Base-by-base conservation (phyloP, 2,113 vertebrate species). In the Anguilla japonica region DNA sequence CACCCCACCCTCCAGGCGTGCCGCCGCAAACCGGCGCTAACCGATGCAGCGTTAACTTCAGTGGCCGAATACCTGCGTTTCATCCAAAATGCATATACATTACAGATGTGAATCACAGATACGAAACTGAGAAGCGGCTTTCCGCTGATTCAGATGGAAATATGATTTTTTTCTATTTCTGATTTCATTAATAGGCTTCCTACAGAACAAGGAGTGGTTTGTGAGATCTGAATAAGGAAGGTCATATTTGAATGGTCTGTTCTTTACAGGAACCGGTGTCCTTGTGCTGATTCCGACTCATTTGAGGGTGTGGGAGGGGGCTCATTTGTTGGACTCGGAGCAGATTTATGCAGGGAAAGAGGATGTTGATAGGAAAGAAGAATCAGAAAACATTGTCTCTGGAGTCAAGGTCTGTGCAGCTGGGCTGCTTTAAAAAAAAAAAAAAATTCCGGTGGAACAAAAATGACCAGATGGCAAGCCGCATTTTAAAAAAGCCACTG, bases 391-490 rank as follows among this genome's bases (percentile, higher is more conserved):
- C n/a, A 56, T 63, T 15, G 56, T 34, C 29, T 87, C 82, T 83
- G 41, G 79, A 82, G 79, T 80, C 67, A 67, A 79, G 43, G 40
- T 82, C 40, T 79, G 50, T 22, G 18, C 85, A 83, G 18, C 79
- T 80, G 84, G 86, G 79, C 34, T n/a, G 26, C 18, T 81, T 41
- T 34, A 34, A 34, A 34, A 34, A 34, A 34, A 34, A 34, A 34
- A 34, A 34, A 34, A 34, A 20, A 56, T 85, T 85, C 16, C 81
- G 80, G 83, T n/a, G 80, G 79, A 83, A 34, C 41, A 41, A 56
- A 89, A 88, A 89, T 90, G 89, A 88, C 87, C 78, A 85, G 46
- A 85, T 56, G 75, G 78, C 50, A 1, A 15, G 18, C 5, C 46
- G 1, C 83, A 60, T 22, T 67, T 26, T 67, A 3, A 29, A 26